Percentiles rank a stretch among this genome's conserved stretches.
These are phyloP conservation scores for Eupsilia transversa DNA, from an alignment of 2,888 invertebrate species.

Conservation along the genomic window DNA sequence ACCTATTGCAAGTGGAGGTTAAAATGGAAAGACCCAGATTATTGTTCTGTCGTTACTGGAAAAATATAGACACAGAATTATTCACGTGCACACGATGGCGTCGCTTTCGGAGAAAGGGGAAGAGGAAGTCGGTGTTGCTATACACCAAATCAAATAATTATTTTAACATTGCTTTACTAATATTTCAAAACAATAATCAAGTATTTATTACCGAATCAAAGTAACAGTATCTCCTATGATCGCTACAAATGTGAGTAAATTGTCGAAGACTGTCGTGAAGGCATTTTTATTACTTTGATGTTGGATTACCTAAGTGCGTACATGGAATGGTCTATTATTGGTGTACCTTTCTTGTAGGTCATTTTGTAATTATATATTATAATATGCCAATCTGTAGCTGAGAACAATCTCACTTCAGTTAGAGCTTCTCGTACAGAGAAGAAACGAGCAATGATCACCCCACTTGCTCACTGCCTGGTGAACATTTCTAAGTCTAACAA, in stretches of 20 bases:
- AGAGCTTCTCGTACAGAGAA: background rate
- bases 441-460: background rate
- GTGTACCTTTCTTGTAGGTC: background rate
- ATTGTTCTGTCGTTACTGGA: too few species aligned
- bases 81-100: too few species aligned
- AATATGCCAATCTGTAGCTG: background rate
- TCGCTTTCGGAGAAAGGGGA: too few species aligned
- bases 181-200: too few species aligned
- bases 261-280: constrained; percentile 13
- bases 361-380: too few species aligned
- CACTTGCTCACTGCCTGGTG: background rate
- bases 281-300: constrained; percentile 28
- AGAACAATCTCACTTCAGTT: background rate
- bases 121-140: too few species aligned
- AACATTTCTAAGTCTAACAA: background rate
- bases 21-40: too few species aligned
- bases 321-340: background rate
- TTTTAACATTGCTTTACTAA: too few species aligned
- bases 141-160: too few species aligned
- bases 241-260: constrained; percentile 18
- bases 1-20: too few species aligned
- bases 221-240: constrained; percentile 8
- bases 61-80: too few species aligned
- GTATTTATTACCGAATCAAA: background rate
- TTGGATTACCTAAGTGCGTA: background rate